Percentiles rank a stretch among this genome's conserved stretches.
phyloP scores from a whole-genome alignment of 2,113 vertebrate species.

The Anarhynchus alexandrinus region DNA sequence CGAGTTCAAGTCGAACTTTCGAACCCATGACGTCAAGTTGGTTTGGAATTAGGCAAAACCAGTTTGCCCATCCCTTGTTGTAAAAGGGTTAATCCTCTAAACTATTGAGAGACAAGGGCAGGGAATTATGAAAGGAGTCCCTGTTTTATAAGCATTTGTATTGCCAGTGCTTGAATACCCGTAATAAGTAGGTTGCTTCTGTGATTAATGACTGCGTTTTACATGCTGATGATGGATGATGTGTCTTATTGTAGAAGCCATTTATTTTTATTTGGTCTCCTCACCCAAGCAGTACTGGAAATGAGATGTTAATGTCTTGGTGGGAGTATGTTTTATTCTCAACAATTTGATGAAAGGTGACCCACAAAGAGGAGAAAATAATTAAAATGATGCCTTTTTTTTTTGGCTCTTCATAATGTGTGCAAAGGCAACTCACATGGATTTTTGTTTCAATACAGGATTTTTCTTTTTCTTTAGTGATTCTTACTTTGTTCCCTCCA shows the following conservation, averaged over 20 bases:
- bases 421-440: not conserved
- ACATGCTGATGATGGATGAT: not conserved
- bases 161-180: slow-evolving; percentile 37
- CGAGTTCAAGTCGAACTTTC: slow-evolving; percentile 49
- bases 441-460: rapidly evolving
- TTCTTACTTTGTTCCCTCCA: not conserved
- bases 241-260: slow-evolving; percentile 19
- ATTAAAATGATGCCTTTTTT: not conserved
- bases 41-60: slow-evolving; percentile 64
- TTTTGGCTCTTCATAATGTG: not conserved
- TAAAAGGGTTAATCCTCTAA: slow-evolving; percentile 63
- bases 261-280: slow-evolving; percentile 21
- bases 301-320: not conserved
- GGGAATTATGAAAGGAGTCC: slow-evolving; percentile 33
- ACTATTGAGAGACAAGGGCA: slow-evolving; percentile 42
- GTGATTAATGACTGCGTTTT: slow-evolving; percentile 20
- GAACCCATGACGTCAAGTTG: slow-evolving; percentile 29
- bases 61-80: slow-evolving; percentile 50
- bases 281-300: slow-evolving; percentile 33
- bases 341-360: not conserved
- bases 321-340: not conserved
- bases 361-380: not conserved
- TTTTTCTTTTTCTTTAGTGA: not conserved
- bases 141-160: slow-evolving; percentile 30
- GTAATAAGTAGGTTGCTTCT: slow-evolving; percentile 50